Conservation (phyloP, 1,140 invertebrate species). For the Akabosia matsudoensis region DNA sequence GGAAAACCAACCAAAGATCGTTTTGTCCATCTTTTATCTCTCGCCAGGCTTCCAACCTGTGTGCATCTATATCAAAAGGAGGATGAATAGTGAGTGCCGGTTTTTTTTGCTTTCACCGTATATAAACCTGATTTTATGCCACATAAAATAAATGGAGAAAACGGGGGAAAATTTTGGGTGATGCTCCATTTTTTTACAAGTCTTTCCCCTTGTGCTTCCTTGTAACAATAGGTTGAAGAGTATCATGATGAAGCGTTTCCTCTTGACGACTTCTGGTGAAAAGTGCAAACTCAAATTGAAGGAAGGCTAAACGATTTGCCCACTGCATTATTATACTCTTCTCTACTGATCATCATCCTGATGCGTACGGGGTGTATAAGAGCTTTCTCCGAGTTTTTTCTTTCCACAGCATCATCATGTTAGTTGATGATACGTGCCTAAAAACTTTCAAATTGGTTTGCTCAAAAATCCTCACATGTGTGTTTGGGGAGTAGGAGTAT, state of each 20-base stretch:
- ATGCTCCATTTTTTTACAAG: neutral
- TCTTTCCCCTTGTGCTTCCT: neutral
- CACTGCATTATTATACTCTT: neutral
- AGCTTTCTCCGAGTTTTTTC: too few species aligned
- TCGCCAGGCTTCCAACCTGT: too few species aligned
- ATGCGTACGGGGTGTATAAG: neutral
- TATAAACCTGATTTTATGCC: slow-evolving; percentile 20
- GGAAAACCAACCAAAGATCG: too few species aligned
- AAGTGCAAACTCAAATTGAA: slow-evolving; percentile 20
- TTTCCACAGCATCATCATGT: too few species aligned
- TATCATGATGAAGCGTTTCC: neutral
- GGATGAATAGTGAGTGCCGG: too few species aligned
- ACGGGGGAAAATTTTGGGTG: too few species aligned
- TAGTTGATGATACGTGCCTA: slow-evolving; percentile 1
- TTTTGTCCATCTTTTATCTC: too few species aligned
- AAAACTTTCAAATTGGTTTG: neutral
- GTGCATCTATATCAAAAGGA: too few species aligned
- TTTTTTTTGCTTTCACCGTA: slow-evolving; percentile 2
- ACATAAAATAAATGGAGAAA: slow-evolving; percentile 23
- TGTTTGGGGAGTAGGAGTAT: too few species aligned
- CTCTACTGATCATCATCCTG: neutral
- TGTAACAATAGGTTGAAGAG: neutral
- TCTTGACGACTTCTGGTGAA: neutral
- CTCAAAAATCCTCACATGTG: too few species aligned
- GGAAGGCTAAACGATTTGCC: slow-evolving; percentile 18